phyloP scores from a whole-genome alignment of 2,888 invertebrate genomes.

The Melanotus villosus region DNA sequence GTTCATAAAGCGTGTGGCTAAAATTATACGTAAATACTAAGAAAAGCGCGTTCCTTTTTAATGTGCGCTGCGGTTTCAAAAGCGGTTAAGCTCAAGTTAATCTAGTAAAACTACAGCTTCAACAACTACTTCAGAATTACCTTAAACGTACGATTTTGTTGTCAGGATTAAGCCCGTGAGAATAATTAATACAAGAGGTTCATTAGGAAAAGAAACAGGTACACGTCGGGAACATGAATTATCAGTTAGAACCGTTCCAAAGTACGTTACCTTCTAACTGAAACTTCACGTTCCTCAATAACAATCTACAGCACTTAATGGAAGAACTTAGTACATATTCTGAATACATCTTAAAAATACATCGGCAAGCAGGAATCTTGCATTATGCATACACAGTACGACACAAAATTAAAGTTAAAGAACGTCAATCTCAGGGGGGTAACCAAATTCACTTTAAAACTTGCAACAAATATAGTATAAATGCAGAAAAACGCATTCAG shows the following conservation, averaged over 20 bases:
- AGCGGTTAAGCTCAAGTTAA: constrained; percentile 43
- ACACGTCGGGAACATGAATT: constrained; percentile 27
- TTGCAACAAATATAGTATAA: constrained; percentile 1
- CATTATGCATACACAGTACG: constrained; percentile 31
- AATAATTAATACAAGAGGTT: constrained; percentile 39
- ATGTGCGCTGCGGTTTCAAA: constrained; percentile 26
- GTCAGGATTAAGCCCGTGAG: constrained; percentile 54
- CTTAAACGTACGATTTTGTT: constrained; percentile 51
- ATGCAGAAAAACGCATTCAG: constrained; percentile 15
- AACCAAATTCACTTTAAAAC: constrained; percentile 18
- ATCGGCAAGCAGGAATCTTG: constrained; percentile 40
- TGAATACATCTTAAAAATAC: constrained; percentile 11
- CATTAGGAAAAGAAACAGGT: constrained; percentile 34
- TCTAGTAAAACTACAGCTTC: constrained; percentile 34
- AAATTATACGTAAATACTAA: constrained; percentile 37
- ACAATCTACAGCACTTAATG: constrained; percentile 19
- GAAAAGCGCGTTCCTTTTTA: constrained; percentile 31
- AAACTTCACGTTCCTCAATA: constrained; percentile 6
- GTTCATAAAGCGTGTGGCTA: constrained; percentile 38
- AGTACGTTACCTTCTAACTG: constrained; percentile 7
- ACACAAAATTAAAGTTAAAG: constrained; percentile 24
- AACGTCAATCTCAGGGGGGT: constrained; percentile 22
- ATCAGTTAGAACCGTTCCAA: constrained; percentile 11
- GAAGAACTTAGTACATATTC: constrained; percentile 23
- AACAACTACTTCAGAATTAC: constrained; percentile 46